A percentile compares a stretch with the other conserved stretches of the same genome.
phyloP scores from a whole-genome alignment of 2,113 vertebrate species.

The Cranoglanis bouderius region DNA sequence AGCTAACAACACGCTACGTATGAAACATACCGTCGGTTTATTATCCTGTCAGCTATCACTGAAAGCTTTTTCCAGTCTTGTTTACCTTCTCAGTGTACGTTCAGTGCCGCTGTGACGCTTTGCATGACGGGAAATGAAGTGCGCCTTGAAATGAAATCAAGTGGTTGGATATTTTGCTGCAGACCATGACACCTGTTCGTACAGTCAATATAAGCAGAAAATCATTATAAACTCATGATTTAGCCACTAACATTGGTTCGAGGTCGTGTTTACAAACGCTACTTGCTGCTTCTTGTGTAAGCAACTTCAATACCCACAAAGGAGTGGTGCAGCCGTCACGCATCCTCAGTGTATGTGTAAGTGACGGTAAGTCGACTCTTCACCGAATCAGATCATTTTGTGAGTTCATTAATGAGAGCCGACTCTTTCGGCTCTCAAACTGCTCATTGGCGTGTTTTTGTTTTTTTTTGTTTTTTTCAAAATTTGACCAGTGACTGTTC shows the following conservation, averaged over 20 bases:
- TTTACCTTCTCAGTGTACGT: constrained; percentile 69
- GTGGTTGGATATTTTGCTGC: background rate
- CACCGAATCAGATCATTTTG: background rate
- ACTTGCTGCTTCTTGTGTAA: background rate
- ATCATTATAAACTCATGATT: too few relatives aligned
- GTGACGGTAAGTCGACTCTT: background rate
- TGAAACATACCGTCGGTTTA: background rate
- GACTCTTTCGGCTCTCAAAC: background rate
- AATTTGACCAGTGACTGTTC: background rate
- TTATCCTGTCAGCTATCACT: constrained; percentile 8
- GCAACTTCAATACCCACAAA: constrained; percentile 27
- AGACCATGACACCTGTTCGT: background rate
- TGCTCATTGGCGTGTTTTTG: background rate
- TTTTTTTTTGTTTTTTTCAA: background rate
- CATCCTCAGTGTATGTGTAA: background rate
- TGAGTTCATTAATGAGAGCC: background rate
- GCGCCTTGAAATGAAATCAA: background rate
- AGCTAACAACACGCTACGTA: background rate
- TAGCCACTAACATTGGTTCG: too few relatives aligned
- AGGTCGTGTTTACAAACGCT: background rate
- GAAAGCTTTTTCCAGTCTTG: constrained; percentile 64
- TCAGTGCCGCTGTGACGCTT: background rate
- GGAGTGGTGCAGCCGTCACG: constrained; percentile 3
- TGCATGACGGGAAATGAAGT: constrained; percentile 56
- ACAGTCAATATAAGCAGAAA: background rate